Evolutionary conservation across 2,113 vertebrate species (phyloP).

Genomic region (Gnathonemus longibarbis): DNA sequence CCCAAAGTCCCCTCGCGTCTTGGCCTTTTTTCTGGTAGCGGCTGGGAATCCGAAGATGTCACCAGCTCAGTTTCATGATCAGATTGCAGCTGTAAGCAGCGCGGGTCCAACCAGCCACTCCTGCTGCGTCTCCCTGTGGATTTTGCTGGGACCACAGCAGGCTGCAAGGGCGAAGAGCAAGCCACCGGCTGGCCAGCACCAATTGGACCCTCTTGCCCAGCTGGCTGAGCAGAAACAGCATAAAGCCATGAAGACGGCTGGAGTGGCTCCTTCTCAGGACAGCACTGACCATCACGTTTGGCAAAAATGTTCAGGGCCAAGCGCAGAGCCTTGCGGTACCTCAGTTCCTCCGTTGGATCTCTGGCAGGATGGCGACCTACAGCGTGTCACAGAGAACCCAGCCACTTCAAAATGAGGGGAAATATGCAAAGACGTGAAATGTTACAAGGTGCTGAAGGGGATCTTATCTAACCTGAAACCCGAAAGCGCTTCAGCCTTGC

Average conservation of each 20-base stretch:
- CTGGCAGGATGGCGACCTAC: background rate
- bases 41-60: background rate
- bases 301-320: constrained; percentile 6
- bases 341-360: background rate
- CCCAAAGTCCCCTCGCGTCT: background rate
- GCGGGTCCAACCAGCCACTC: background rate
- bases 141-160: background rate
- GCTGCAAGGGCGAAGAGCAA: too few species aligned
- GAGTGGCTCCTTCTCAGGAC: background rate
- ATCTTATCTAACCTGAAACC: background rate
- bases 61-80: background rate
- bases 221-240: background rate
- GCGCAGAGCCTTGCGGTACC: background rate
- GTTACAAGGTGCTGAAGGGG: background rate
- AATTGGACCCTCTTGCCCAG: background rate
- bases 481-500: background rate
- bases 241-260: background rate
- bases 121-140: background rate
- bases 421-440: background rate
- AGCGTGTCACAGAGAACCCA: background rate
- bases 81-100: background rate
- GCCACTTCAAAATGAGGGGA: background rate
- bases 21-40: background rate
- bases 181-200: background rate
- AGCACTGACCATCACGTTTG: background rate